Base-by-base conservation (phyloP, 1,140 invertebrate species). In the Pectinophora gossypiella region DNA sequence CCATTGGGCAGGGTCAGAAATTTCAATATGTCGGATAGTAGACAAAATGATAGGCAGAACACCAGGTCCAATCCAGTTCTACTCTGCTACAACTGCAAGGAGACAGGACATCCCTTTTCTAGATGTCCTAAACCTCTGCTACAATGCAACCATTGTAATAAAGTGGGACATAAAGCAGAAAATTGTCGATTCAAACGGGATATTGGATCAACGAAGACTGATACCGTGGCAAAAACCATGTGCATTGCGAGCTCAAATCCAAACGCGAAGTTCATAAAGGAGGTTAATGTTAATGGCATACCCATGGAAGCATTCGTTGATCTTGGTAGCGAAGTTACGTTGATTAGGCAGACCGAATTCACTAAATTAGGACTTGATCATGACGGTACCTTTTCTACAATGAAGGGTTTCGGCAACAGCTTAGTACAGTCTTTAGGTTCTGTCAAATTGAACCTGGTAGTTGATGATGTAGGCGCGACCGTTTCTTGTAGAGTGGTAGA, bases 371-470 rank as follows among this genome's bases (percentile, higher is more conserved):
- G 52, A 15, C 9, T 56, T 19, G 0, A 13, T 7, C 62, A 64
- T 45, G 46, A 64, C 51, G 1, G n/a, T 9, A 21, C 40, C 0
- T 38, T 49, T 2, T 19, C 58, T 3, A 20, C 12, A 3, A 52
- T 64, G 58, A 64, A 46, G 19, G 62, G 61, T 54, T 64, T 60
- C 40, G 57, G 62, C 0, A 47, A 60, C 32, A 43, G 19, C 5
- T 16, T 55, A 10, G 58, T 64, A 3, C 21, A 50, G 13, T 64
- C 54, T n/a, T 9, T 55, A n/a, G 62, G 62, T 0, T 58, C 58
- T 0, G 50, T 46, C 0, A 35, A 1, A 12, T 15, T 60, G 1
- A 51, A 23, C 0, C 13, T 64, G 7, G 10, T 21, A 7, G 43
- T 65, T 35, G 59, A 65, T 47, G 59, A 22, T 7, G 56, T 65